These are phyloP conservation scores for Eustalomyia histrio DNA, from an alignment of 2,888 invertebrate species.

Conservation along the genomic window DNA sequence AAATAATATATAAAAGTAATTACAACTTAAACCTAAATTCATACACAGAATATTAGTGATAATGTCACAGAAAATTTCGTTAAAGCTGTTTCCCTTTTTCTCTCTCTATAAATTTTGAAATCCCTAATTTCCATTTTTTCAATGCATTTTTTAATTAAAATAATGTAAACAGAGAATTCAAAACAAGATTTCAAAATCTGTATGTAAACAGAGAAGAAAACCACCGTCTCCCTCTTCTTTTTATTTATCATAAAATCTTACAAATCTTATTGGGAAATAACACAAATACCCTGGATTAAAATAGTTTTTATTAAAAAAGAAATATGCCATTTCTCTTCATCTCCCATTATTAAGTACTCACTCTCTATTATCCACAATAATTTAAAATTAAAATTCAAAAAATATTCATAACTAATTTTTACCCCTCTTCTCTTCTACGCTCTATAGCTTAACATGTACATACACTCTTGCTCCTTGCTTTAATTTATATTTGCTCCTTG, in stretches of 20 bases:
- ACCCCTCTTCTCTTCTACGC: constrained; percentile 40
- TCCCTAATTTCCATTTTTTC: no score
- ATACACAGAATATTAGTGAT: no score
- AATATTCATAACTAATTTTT: background rate
- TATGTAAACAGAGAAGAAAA: constrained; percentile 38
- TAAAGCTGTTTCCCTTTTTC: no score
- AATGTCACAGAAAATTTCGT: no score
- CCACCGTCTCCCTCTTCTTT: background rate
- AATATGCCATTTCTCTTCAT: background rate
- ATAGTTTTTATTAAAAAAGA: background rate
- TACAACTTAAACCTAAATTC: no score
- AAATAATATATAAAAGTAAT: no score
- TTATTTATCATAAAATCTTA: background rate
- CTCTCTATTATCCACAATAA: background rate
- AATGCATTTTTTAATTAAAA: no score
- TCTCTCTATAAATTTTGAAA: no score
- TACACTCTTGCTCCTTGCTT: constrained; percentile 26
- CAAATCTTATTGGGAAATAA: background rate
- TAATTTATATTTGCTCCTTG: constrained; percentile 13
- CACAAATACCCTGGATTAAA: background rate
- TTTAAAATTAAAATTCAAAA: background rate
- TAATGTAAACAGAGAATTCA: constrained; percentile 22
- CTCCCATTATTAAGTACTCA: background rate
- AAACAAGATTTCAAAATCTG: background rate
- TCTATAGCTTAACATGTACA: constrained; percentile 2